Percentiles rank a stretch among this genome's conserved stretches.
These are phyloP conservation scores for Hestina assimilis DNA, from an alignment of 1,140 invertebrate genomes.

Conservation along the genomic window DNA sequence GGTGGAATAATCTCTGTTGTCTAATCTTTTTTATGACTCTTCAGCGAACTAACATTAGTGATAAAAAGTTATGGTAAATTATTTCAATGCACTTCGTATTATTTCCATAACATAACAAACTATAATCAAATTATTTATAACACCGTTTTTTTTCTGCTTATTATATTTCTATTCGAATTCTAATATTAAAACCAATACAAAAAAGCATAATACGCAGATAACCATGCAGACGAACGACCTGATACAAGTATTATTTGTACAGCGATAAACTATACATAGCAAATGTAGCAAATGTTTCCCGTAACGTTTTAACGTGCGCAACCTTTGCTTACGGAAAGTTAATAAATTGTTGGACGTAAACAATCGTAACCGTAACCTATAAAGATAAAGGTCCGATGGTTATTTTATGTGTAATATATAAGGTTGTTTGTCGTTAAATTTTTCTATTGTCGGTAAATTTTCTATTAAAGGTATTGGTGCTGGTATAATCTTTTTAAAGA, in stretches of 20 bases:
- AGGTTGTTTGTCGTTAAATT: no score
- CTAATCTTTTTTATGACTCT: no score
- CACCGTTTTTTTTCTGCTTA: no score
- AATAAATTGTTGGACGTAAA: background rate
- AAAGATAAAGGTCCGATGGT: background rate
- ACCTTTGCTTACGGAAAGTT: conserved; percentile 17
- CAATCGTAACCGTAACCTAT: background rate
- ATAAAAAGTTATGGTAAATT: no score
- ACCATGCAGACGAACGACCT: conserved; percentile 14
- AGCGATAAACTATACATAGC: conserved; percentile 30
- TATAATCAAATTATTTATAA: no score
- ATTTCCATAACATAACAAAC: no score
- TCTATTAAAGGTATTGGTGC: no score
- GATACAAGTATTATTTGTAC: conserved; percentile 29
- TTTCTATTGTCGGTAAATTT: no score
- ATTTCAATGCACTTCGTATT: no score
- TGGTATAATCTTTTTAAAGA: no score
- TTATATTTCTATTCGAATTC: background rate
- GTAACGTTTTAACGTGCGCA: conserved; percentile 18
- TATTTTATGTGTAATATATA: background rate
- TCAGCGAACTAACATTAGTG: no score
- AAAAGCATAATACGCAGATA: conserved; percentile 9
- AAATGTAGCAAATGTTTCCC: conserved; percentile 14
- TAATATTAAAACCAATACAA: conserved; percentile 4
- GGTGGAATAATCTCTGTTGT: no score